These are phyloP conservation scores for Iguana delicatissima DNA, from an alignment of 2,797 vertebrate genomes.

Conservation along the genomic window DNA sequence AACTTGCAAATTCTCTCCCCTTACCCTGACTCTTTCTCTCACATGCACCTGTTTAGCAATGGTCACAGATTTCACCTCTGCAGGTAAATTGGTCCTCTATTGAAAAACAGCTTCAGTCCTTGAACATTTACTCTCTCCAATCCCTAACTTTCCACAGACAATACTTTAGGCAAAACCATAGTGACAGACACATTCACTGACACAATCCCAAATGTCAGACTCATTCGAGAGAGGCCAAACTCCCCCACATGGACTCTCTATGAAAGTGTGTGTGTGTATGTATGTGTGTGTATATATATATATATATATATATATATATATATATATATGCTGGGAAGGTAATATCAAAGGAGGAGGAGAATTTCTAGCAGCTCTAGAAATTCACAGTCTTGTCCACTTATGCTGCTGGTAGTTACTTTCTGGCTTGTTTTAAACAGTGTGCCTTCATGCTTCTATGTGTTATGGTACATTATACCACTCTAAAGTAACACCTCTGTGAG, in stretches of 20 bases:
- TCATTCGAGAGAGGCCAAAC: not conserved
- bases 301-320: no score
- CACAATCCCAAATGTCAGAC: not conserved
- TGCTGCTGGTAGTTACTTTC: not conserved
- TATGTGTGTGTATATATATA: no score
- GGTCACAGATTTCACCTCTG: not conserved
- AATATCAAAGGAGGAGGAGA: not conserved
- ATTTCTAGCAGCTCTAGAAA: not conserved
- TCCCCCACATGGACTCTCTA: not conserved
- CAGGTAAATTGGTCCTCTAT: not conserved
- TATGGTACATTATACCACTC: not conserved
- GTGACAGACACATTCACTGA: not conserved
- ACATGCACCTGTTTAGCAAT: not conserved
- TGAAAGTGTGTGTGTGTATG: no score
- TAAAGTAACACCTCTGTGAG: not conserved
- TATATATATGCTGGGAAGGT: no score
- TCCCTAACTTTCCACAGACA: not conserved
- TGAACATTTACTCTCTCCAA: not conserved
- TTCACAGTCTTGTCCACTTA: not conserved
- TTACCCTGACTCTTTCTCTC: no score
- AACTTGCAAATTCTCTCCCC: not conserved
- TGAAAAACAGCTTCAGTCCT: not conserved
- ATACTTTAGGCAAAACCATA: not conserved
- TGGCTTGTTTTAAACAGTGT: not conserved
- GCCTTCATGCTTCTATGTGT: not conserved